Evolutionary conservation across 1,140 invertebrate species (phyloP).

Genomic region (Meloidogyne floridensis): DNA sequence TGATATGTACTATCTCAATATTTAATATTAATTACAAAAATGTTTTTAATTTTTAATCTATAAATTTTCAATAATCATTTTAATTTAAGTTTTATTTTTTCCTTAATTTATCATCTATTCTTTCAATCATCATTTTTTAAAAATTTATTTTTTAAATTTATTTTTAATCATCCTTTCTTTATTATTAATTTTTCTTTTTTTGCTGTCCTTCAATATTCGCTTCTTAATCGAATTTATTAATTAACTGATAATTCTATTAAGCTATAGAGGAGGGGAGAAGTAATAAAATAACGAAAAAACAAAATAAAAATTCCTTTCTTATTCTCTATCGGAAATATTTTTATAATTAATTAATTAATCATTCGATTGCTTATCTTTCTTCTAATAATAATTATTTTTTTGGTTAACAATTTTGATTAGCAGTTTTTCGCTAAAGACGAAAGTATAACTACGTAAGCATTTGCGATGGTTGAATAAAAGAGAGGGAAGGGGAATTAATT

Average conservation of each 20-base stretch:
- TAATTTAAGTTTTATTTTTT: too few species aligned
- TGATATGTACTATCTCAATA: too few species aligned
- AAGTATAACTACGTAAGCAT: slow-evolving; percentile 5
- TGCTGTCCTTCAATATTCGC: too few species aligned
- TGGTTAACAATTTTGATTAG: background rate
- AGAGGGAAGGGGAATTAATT: background rate
- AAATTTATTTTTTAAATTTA: too few species aligned
- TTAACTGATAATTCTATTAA: background rate
- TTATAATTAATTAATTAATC: background rate
- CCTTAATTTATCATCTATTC: too few species aligned
- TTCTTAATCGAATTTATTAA: background rate
- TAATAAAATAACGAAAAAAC: background rate
- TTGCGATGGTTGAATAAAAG: background rate
- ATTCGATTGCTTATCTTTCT: background rate
- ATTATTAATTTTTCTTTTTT: too few species aligned
- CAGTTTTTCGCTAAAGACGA: background rate
- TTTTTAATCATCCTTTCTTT: too few species aligned
- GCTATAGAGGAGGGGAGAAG: background rate
- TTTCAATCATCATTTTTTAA: too few species aligned
- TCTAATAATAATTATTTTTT: background rate
- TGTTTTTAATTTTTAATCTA: too few species aligned
- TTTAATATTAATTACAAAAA: too few species aligned
- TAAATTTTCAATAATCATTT: too few species aligned
- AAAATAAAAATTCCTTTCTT: background rate
- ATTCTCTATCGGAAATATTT: background rate